phyloP scores from a whole-genome alignment of 2,888 invertebrate species.

The Zele albiditarsus region DNA sequence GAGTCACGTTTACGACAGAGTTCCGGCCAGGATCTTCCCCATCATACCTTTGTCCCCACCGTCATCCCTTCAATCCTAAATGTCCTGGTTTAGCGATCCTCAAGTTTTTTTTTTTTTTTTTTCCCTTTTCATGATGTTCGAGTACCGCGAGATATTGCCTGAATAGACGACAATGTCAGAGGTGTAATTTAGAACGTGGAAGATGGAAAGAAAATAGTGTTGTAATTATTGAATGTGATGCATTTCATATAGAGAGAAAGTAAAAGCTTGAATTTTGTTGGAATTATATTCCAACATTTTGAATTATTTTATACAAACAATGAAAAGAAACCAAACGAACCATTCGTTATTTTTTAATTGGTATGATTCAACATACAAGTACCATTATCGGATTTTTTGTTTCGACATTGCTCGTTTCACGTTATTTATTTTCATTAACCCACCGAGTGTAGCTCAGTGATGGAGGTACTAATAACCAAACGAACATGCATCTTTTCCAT shows the following conservation, averaged over 20 bases:
- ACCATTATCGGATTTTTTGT: too few species aligned
- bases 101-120: background rate
- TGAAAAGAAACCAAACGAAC: too few species aligned
- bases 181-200: background rate
- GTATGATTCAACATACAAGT: too few species aligned
- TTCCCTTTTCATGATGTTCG: conserved; percentile 18
- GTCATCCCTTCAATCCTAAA: conserved; percentile 8
- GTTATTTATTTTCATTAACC: too few species aligned
- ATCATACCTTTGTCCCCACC: background rate
- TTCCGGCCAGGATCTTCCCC: conserved; percentile 41
- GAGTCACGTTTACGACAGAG: conserved; percentile 46
- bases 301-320: too few species aligned
- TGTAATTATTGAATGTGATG: background rate
- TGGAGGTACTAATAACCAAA: too few species aligned
- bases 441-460: too few species aligned
- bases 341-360: too few species aligned
- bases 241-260: background rate
- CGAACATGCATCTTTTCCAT: too few species aligned
- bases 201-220: background rate
- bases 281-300: too few species aligned
- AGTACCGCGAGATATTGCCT: conserved; percentile 9
- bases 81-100: conserved; percentile 27
- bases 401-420: too few species aligned
- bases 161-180: conserved; percentile 19
- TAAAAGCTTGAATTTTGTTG: too few species aligned